Base-by-base conservation (phyloP, 2,888 invertebrate genomes). In the Rotaria macrura region DNA sequence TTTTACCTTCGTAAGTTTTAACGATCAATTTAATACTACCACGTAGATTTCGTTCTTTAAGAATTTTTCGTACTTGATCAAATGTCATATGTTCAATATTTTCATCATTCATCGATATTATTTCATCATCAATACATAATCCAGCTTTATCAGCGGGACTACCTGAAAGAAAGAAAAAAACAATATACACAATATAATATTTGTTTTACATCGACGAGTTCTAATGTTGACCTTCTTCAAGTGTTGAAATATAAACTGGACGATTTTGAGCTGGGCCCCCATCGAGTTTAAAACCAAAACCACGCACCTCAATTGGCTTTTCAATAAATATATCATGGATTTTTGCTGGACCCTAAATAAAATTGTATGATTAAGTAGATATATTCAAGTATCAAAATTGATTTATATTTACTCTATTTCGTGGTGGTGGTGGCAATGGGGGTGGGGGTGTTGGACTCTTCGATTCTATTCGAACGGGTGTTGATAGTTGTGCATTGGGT, bases 11-110 rank as follows among this genome's bases (percentile, higher is more conserved):
- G 14, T 43, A 79, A 43, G 79, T 79, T 43, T 38, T 9, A 43
- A 79, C 79, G 43, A 79, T 6, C n/a, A 79, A 3, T 79, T 43
- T 40, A 79, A 79, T 79, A 25, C 43, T 79, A 25, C 79, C 79
- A 43, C 43, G 40, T 43, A 43, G 43, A n/a, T 43, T 79, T 84
- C 86, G 65, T 57, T 86, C 74, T 86, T 74, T 84, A 40, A 86
- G 74, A 40, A 86, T 10, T 47, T 84, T 86, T 79, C 86, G 86
- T n/a, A 86, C 79, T 84, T 86, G 86, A 43, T 86, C 84, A 84
- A 79, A 84, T 74, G 52, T 86, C 57, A 86, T 74, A 34, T 83
- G 43, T 57, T 86, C 47, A 74, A 84, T 84, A 83, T 72, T 57
- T 72, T 74, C 52, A 55, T 74, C 86, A 49, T 86, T 84, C 84